Percentiles rank a stretch among this genome's conserved stretches.
Evolutionary conservation across 2,113 vertebrate genomes (phyloP).

Genomic region (Connochaetes taurinus): DNA sequence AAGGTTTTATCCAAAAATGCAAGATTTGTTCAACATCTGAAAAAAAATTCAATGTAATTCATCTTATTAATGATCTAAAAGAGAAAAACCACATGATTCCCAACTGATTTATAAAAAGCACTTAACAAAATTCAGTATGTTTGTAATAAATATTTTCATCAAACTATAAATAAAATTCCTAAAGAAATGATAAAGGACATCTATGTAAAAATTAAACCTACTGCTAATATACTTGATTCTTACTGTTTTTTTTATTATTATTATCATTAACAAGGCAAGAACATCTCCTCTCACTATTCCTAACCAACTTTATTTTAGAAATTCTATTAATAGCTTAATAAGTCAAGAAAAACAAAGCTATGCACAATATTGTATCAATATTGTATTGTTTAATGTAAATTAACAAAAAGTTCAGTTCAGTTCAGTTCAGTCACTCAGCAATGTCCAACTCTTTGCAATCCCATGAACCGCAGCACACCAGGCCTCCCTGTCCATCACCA

Average conservation of each 20-base stretch:
- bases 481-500: no score
- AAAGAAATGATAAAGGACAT: not conserved
- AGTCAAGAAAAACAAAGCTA: not conserved
- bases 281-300: not conserved
- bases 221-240: not conserved
- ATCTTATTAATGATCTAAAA: not conserved
- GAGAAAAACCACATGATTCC: not conserved
- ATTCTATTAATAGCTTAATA: not conserved
- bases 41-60: not conserved
- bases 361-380: not conserved
- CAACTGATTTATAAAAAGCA: not conserved
- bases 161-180: not conserved
- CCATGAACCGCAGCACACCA: no score
- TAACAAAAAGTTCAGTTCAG: not conserved
- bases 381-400: not conserved
- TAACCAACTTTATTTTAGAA: not conserved
- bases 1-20: not conserved
- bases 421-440: no score
- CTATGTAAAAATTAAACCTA: not conserved
- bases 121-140: not conserved
- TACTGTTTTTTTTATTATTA: not conserved
- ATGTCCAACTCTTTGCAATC: no score
- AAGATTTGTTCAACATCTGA: not conserved
- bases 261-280: not conserved
- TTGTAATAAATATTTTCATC: not conserved